Evolutionary conservation across 2,113 vertebrate genomes (phyloP).

Genomic region (Sceloporus undulatus): DNA sequence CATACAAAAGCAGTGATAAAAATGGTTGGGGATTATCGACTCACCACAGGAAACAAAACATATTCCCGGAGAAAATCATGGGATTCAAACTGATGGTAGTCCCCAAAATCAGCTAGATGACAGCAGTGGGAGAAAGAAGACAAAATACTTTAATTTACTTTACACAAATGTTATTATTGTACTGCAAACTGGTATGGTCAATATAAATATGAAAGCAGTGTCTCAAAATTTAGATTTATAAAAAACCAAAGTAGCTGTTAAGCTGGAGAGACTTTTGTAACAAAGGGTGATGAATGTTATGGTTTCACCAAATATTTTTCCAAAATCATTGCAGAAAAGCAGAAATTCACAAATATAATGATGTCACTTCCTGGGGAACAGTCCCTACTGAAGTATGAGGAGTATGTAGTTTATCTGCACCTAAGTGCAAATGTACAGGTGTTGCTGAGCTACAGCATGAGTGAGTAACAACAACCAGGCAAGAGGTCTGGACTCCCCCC

Average conservation of each 20-base stretch:
- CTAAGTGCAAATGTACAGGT: no score
- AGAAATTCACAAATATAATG: not conserved
- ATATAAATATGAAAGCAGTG: not conserved
- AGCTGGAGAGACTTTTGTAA: not conserved
- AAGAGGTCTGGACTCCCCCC: no score
- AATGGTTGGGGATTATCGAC: constrained; percentile 60
- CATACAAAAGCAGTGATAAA: constrained; percentile 40
- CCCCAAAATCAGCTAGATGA: constrained; percentile 92
- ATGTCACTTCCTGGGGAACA: no score
- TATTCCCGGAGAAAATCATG: constrained; percentile 97
- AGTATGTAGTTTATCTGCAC: not conserved
- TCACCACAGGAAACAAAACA: constrained; percentile 96
- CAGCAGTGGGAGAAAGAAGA: constrained; percentile 47
- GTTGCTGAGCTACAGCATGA: no score
- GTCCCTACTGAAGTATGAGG: no score
- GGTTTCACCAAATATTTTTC: not conserved
- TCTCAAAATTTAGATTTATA: not conserved
- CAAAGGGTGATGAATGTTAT: not conserved
- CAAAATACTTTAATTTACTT: constrained; percentile 55
- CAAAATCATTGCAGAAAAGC: not conserved
- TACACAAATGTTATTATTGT: constrained; percentile 46
- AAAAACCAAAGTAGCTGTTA: not conserved
- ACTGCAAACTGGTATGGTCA: not conserved
- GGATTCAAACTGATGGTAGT: constrained; percentile 91
- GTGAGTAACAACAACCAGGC: no score